phyloP scores from a whole-genome alignment of 2,113 vertebrate species.

The Ictalurus furcatus region DNA sequence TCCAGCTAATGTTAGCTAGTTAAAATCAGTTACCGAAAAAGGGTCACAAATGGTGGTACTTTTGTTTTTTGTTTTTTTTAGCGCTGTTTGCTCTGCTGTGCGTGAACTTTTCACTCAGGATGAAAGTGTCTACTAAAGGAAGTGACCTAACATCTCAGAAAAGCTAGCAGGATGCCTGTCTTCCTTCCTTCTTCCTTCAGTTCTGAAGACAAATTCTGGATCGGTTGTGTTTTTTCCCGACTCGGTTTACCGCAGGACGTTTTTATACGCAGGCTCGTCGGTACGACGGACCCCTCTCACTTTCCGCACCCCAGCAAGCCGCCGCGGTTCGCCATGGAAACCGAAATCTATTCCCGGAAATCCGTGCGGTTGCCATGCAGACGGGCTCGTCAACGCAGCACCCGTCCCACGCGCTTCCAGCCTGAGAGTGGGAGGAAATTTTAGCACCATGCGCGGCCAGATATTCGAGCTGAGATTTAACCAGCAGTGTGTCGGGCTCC shows the following conservation, averaged over 20 bases:
- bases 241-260: background rate
- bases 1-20: background rate
- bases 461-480: constrained; percentile 1
- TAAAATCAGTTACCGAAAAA: background rate
- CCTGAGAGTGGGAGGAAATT: background rate
- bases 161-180: background rate
- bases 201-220: background rate
- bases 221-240: background rate
- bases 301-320: background rate
- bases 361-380: constrained; percentile 23
- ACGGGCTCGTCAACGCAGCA: background rate
- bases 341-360: constrained; percentile 20
- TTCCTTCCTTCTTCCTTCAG: background rate
- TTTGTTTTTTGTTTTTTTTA: no score
- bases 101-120: background rate
- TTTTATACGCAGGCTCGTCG: background rate
- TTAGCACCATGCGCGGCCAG: background rate
- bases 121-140: background rate
- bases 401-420: constrained; percentile 24
- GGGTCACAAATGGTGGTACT: background rate
- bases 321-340: background rate
- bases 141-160: background rate
- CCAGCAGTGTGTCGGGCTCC: background rate
- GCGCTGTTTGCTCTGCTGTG: background rate
- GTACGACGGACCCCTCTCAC: background rate